Evolutionary conservation across 2,888 invertebrate species (phyloP).

Genomic region (Brachylomia viminalis): DNA sequence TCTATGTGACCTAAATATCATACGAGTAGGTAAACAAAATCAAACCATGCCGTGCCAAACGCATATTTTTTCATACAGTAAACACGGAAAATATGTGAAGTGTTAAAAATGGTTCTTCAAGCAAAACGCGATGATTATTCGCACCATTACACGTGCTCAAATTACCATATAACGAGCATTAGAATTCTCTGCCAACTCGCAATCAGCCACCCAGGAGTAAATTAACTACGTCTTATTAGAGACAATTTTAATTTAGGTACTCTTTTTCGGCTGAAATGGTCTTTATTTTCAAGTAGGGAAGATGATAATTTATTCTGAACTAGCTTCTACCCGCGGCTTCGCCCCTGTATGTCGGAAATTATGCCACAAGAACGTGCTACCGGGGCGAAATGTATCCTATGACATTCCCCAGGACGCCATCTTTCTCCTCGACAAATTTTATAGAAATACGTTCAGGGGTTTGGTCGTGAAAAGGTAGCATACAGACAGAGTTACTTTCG

Average conservation of each 20-base stretch:
- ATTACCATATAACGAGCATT: constrained; percentile 52
- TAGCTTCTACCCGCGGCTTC: too few relatives aligned
- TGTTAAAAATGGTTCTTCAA: constrained; percentile 33
- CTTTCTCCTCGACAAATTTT: too few relatives aligned
- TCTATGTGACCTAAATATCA: background rate
- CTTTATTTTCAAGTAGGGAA: background rate
- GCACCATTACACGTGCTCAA: constrained; percentile 48
- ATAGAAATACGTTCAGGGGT: too few relatives aligned
- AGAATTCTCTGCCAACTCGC: constrained; percentile 36
- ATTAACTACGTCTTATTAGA: constrained; percentile 29
- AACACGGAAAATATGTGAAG: constrained; percentile 24
- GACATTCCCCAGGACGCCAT: too few relatives aligned
- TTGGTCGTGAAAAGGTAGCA: too few relatives aligned
- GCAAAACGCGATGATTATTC: constrained; percentile 41
- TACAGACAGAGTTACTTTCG: too few relatives aligned
- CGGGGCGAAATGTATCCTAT: too few relatives aligned
- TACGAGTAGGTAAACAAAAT: background rate
- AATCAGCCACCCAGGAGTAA: constrained; percentile 13
- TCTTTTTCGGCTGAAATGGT: background rate
- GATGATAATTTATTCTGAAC: background rate
- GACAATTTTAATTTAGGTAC: constrained; percentile 20
- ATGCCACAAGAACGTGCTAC: too few relatives aligned
- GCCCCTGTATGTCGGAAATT: too few relatives aligned
- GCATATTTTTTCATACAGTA: constrained; percentile 19
- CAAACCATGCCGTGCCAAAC: background rate